Percentiles rank a stretch among this genome's conserved stretches.
phyloP scores from a whole-genome alignment of 2,113 vertebrate genomes.

The Sciurus niger region DNA sequence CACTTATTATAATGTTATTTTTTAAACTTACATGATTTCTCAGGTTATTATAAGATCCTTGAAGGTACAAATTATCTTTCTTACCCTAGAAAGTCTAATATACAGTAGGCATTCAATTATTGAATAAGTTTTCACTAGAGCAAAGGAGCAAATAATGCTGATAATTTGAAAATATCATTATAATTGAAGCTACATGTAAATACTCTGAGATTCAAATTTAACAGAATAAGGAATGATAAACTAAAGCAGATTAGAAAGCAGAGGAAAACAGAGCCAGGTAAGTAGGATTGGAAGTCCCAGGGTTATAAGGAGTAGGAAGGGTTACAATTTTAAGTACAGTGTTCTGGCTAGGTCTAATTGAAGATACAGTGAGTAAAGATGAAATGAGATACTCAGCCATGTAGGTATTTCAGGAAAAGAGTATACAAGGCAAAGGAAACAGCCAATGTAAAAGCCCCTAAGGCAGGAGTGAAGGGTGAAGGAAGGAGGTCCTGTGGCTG shows the following conservation, averaged over 20 bases:
- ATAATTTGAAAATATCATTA: not conserved
- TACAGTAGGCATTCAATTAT: not conserved
- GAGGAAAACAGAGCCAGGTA: not conserved
- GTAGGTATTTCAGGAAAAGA: not conserved
- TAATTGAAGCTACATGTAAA: not conserved
- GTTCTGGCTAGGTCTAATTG: not conserved
- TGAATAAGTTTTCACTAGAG: not conserved
- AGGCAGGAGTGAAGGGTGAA: not conserved
- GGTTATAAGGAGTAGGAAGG: not conserved
- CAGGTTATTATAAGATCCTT: conserved; percentile 45
- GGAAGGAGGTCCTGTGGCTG: not conserved
- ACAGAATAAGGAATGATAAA: conserved; percentile 44
- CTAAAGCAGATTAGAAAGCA: not conserved
- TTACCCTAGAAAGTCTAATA: not conserved
- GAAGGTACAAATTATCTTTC: not conserved
- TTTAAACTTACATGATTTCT: conserved; percentile 43
- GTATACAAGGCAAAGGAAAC: not conserved
- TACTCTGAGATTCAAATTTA: conserved; percentile 32
- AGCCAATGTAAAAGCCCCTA: not conserved
- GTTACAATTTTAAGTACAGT: not conserved
- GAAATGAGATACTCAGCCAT: not conserved
- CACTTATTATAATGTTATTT: conserved; percentile 27
- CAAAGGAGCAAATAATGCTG: conserved; percentile 37
- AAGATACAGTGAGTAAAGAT: conserved; percentile 33
- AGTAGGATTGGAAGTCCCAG: not conserved